Evolutionary conservation across 2,797 vertebrate species (phyloP).

Genomic region (Rhinophrynus dorsalis): DNA sequence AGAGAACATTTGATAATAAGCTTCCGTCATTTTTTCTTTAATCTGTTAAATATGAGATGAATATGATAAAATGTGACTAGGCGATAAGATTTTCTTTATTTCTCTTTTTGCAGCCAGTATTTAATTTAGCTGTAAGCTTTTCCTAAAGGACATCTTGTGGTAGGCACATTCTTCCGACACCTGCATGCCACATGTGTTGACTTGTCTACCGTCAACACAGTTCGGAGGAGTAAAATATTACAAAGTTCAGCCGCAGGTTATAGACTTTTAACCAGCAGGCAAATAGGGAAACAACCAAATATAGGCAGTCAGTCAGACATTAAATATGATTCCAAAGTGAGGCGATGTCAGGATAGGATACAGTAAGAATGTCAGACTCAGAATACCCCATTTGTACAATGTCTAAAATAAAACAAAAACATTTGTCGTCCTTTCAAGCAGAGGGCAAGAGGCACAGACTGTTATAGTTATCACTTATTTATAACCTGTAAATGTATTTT

Average conservation of each 20-base stretch:
- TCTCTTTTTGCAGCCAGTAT: background rate
- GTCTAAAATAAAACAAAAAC: background rate
- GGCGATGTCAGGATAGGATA: background rate
- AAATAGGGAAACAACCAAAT: constrained; percentile 13
- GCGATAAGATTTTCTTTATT: background rate
- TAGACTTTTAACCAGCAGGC: constrained; percentile 58
- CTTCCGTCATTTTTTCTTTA: too few species aligned
- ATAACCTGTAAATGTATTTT: background rate
- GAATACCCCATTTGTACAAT: background rate
- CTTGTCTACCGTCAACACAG: constrained; percentile 61
- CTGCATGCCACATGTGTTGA: constrained; percentile 58
- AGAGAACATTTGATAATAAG: too few species aligned
- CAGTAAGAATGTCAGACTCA: background rate
- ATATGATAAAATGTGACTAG: background rate
- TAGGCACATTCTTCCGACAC: constrained; percentile 52
- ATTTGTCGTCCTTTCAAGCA: background rate
- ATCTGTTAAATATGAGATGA: background rate
- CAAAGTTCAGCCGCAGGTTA: constrained; percentile 67
- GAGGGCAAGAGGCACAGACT: background rate
- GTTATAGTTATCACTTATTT: background rate
- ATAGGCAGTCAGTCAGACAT: constrained; percentile 13
- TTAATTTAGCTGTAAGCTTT: constrained; percentile 48
- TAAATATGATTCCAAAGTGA: background rate
- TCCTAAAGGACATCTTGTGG: constrained; percentile 57
- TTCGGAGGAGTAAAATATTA: constrained; percentile 61